Evolutionary conservation across 2,888 invertebrate genomes (phyloP).

Genomic region (Tenthredo distinguenda): DNA sequence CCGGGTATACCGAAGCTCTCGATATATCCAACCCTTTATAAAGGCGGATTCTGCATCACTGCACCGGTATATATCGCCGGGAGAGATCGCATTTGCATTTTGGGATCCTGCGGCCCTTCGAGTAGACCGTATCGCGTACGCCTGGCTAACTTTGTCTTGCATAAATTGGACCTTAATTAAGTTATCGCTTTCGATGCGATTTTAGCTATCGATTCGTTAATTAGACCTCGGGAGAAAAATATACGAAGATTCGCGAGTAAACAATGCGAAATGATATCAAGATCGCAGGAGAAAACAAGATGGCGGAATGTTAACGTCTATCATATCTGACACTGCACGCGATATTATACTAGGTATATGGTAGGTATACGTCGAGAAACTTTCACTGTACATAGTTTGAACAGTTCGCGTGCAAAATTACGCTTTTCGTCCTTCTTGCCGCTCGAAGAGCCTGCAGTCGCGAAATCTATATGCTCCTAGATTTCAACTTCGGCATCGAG

Average conservation of each 20-base stretch:
- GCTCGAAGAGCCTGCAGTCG: not conserved
- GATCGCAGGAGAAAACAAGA: not conserved
- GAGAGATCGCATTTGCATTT: conserved; percentile 40
- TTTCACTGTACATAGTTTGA: not conserved
- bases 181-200: conserved; percentile 10
- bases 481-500: conserved; percentile 15
- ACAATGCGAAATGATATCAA: not conserved
- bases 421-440: conserved; percentile 28
- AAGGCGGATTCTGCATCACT: conserved; percentile 27
- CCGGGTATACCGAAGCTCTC: not conserved
- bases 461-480: not conserved
- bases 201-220: not conserved
- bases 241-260: not conserved
- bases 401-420: conserved; percentile 29
- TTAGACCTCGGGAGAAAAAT: not conserved
- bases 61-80: conserved; percentile 20
- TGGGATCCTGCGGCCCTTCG: conserved; percentile 14
- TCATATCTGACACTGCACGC: not conserved
- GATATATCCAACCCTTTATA: conserved; percentile 5
- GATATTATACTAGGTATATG: not conserved
- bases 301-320: not conserved
- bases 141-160: not conserved
- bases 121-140: conserved; percentile 13
- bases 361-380: not conserved
- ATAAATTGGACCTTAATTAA: conserved; percentile 38